Base-by-base conservation (phyloP, 2,113 vertebrate species). In the Gallinago undulata region DNA sequence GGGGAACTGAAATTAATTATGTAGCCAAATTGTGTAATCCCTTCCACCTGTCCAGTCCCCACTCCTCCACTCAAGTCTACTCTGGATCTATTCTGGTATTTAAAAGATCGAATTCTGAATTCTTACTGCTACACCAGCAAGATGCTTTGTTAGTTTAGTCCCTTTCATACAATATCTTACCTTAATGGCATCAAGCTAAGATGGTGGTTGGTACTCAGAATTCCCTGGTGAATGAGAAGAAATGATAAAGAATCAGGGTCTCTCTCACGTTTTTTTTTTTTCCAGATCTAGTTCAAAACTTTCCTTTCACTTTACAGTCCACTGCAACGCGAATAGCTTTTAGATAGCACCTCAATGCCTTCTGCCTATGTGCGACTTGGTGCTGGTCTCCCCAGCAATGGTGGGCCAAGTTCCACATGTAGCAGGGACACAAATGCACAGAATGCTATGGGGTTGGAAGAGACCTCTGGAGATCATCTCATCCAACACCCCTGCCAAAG, bases 341-440 rank as follows among this genome's bases (percentile, higher is more conserved):
- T 27, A 6, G 21, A 17, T 3, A 45, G 39, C 39, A 39, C 39
- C 39, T 39, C 39, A 39, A 39, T 39, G 39, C 39, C 39, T 39
- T 39, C 39, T 39, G 39, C 39, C 39, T 10, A 1, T 0, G 23
- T 33, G 1, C 11, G 24, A 1, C 43, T 2, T 1, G 15, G 22
- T 6, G 55, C n/a, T 17, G 47, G 25, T 35, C 24, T 35, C 28
- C 24, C 13, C 0, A 28, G 9, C 63, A 18, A 13, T 1, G 8
- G 35, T 0, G 4, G 24, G 28, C 25, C 31, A n/a, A 30, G 24
- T 28, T 43, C n/a, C 3, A 6, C 47, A 1, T 2, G 12, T 2
- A 13, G 16, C 28, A 24, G 19, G 13, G 51, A 43, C 15, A 51
- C 21, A 27, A 31, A 53, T 5, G 13, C n/a, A 19, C 47, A 47